A percentile compares a stretch with the other conserved stretches of the same genome.
Conservation (phyloP, 2,113 vertebrate genomes). For the Corythaeola cristata region DNA sequence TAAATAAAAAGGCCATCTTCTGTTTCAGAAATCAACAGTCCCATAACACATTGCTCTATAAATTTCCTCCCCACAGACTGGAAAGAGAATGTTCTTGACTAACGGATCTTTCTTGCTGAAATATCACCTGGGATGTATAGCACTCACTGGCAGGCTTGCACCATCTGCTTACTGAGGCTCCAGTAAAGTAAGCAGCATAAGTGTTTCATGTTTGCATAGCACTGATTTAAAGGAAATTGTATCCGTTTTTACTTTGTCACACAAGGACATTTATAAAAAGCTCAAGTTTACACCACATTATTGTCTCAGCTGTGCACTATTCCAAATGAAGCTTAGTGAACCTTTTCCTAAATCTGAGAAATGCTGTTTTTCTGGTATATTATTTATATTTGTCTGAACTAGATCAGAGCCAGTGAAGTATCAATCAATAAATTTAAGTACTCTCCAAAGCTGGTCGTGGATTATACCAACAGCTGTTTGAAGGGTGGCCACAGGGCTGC, state of each 20-base stretch:
- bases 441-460: not conserved
- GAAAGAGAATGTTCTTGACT: slow-evolving; percentile 52
- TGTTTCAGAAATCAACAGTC: slow-evolving; percentile 62
- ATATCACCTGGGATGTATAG: slow-evolving; percentile 64
- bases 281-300: not conserved
- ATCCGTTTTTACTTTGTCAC: not conserved
- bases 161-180: slow-evolving; percentile 57
- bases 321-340: not conserved
- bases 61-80: slow-evolving; percentile 60
- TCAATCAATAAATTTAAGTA: not conserved
- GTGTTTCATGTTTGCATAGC: not conserved
- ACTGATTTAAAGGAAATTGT: not conserved
- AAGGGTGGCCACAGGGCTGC: not conserved
- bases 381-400: not conserved
- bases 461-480: not conserved
- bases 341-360: not conserved
- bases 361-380: not conserved
- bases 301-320: not conserved
- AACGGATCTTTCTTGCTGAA: slow-evolving; percentile 66
- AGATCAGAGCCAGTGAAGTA: not conserved
- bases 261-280: not conserved
- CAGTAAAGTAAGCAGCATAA: not conserved
- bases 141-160: slow-evolving; percentile 39
- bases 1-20: slow-evolving; percentile 68
- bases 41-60: slow-evolving; percentile 59